A percentile compares a stretch with the other conserved stretches of the same genome.
Conservation (phyloP, 2,797 vertebrate species). For the Alca torda region DNA sequence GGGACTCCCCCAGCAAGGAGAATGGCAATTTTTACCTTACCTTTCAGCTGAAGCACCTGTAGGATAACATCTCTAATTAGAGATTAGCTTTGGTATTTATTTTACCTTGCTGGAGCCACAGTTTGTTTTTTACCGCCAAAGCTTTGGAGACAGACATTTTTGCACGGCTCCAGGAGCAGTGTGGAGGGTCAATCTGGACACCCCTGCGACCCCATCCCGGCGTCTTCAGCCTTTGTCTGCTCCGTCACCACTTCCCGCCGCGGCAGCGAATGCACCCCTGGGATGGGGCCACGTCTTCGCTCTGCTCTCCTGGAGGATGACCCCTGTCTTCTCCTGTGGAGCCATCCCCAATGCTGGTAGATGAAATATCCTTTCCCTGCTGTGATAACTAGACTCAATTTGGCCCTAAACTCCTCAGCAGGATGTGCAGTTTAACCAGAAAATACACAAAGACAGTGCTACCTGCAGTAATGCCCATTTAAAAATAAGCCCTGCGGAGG, state of each 20-base stretch:
- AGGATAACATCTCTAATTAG: neutral
- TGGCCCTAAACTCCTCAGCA: neutral
- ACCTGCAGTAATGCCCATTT: neutral
- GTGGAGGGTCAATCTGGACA: neutral
- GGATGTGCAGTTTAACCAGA: neutral
- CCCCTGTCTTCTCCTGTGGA: neutral
- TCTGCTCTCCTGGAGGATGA: neutral
- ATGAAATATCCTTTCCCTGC: neutral
- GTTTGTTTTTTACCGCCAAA: neutral
- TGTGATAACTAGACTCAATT: neutral
- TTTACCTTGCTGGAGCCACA: neutral
- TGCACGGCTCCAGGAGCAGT: neutral
- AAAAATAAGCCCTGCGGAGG: neutral
- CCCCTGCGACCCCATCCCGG: too few relatives aligned
- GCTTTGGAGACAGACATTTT: neutral
- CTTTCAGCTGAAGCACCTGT: neutral
- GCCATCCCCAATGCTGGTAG: neutral
- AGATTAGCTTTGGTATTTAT: neutral
- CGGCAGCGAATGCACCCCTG: neutral
- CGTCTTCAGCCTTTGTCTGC: neutral
- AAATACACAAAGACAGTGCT: neutral
- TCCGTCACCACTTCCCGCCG: neutral
- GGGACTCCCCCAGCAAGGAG: neutral
- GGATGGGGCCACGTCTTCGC: neutral
- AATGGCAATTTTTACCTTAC: neutral